Base-by-base conservation (phyloP, 1,140 invertebrate species). In the Diplogasteroides magnus region DNA sequence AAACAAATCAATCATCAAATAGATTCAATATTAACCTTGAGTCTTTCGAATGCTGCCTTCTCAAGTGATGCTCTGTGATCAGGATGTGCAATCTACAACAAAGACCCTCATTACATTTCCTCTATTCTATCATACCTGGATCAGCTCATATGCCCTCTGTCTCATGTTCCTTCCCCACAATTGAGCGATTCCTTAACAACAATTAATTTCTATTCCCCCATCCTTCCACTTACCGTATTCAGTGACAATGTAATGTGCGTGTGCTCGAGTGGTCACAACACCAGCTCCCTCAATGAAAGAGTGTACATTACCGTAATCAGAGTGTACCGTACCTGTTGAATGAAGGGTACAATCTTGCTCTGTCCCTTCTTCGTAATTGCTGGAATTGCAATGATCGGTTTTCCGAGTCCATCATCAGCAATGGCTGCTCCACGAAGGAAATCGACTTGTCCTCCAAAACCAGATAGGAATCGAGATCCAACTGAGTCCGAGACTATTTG, bases 401-500 rank as follows among this genome's bases (percentile, higher is more conserved):
- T 94, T 26, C 94, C 94, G 72, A 87, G 85, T 0, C 92, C 90
- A 84, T 97, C 93, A 1, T 89, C 85, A n/a, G 89, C 87, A 83
- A 94, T 89, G 0, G 91, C 92, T 6, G 93, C 90, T n/a, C 93
- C 94, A 61, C 90, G 87, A 69, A 97, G 91, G 79, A 97, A 97
- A 85, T 97, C 94, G n/a, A 96, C 89, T 82, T 96, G 93, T 1
- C 93, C 93, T 32, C 93, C 93, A 78, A 88, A 86, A 61, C 93
- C 93, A 11, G 93, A 96, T 82, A 90, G 96, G 88, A 96, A 92
- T 61, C 89, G 87, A 1, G 91, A 90, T 65, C 91, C 91, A 80
- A 97, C 94, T 63, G 93, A 94, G 80, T 97, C 94, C 0, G 93
- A 89, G 67, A 89, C 88, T 1, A 97, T 88, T 85, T 97, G 93